A percentile compares a stretch with the other conserved stretches of the same genome.
Evolutionary conservation across 2,113 vertebrate genomes (phyloP).

Genomic region (Nyctereutes procyonoides): DNA sequence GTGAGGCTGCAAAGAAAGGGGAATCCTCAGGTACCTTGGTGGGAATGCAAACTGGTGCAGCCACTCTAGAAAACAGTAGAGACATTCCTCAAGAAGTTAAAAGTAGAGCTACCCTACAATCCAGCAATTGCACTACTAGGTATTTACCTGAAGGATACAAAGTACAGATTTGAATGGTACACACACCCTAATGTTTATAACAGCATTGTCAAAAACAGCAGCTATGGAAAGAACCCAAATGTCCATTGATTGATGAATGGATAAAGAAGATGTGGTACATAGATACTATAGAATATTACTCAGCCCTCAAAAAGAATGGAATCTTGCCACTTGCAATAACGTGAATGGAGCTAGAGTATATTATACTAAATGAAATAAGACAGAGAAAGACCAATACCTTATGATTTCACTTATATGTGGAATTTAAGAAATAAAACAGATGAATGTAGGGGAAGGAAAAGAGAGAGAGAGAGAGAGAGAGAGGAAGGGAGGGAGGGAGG

Average conservation of each 20-base stretch:
- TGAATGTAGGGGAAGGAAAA: background rate
- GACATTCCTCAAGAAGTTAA: background rate
- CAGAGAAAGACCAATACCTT: background rate
- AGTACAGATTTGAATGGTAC: background rate
- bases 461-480: background rate
- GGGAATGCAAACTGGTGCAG: background rate
- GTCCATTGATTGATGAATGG: background rate
- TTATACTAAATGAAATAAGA: background rate
- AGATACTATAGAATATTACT: background rate
- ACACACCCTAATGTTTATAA: background rate
- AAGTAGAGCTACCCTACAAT: background rate
- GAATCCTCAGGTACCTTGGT: background rate
- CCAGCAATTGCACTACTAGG: background rate
- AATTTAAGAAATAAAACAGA: background rate
- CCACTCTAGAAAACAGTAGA: background rate
- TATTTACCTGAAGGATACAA: background rate
- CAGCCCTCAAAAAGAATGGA: background rate
- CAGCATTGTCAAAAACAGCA: background rate
- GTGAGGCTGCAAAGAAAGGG: background rate
- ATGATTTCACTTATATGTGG: background rate
- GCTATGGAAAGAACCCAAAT: background rate
- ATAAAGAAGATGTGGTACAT: background rate
- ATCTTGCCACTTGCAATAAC: background rate
- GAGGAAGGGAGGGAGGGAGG: no score
- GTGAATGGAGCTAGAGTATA: background rate